A percentile compares a stretch with the other conserved stretches of the same genome.
Conservation (phyloP, 2,888 invertebrate genomes). For the Scelioninae gen. 2 region DNA sequence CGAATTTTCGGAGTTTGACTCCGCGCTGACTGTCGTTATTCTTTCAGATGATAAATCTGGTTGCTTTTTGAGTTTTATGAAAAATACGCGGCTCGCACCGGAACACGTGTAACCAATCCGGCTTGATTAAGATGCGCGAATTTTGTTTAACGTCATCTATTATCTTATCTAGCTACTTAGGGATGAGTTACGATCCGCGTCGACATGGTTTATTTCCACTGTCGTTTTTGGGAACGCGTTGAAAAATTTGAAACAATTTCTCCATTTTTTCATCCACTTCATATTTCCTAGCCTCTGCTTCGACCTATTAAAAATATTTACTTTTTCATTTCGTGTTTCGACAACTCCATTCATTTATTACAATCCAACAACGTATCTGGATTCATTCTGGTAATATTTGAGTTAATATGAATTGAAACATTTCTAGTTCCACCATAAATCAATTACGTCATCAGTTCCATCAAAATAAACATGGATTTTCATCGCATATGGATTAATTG, state of each 20-base stretch:
- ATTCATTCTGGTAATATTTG: no score
- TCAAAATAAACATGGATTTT: no score
- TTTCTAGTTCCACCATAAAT: no score
- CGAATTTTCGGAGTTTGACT: conserved; percentile 54
- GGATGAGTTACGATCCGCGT: conserved; percentile 40
- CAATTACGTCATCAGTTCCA: no score
- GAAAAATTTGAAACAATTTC: conserved; percentile 8
- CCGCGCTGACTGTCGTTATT: conserved; percentile 49
- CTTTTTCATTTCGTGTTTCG: no score
- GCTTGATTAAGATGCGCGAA: conserved; percentile 55
- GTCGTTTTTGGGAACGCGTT: conserved; percentile 29
- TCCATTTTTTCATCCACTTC: no score
- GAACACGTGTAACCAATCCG: conserved; percentile 47
- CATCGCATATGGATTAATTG: no score
- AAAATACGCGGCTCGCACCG: conserved; percentile 44
- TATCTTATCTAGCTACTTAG: conserved; percentile 55
- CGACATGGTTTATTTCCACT: conserved; percentile 30
- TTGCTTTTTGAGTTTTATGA: conserved; percentile 54
- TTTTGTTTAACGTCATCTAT: conserved; percentile 53
- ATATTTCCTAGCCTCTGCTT: background rate
- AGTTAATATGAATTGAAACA: no score
- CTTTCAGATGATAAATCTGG: conserved; percentile 44
- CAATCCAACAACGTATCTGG: no score
- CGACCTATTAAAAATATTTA: background rate
- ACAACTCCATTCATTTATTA: no score